Evolutionary conservation across 2,888 invertebrate genomes (phyloP).

Genomic region (Lasius fuliginosus): DNA sequence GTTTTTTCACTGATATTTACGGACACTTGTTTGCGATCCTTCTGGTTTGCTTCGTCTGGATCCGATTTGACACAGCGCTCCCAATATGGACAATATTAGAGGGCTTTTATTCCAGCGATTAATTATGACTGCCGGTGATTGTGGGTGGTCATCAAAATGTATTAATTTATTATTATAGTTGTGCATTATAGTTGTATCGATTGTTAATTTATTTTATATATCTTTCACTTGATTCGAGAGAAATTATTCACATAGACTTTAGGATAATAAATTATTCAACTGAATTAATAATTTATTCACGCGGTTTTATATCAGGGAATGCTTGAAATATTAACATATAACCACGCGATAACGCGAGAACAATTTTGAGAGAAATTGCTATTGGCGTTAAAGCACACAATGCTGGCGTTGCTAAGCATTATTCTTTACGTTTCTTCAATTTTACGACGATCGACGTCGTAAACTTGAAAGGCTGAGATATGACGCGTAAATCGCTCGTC

Average conservation of each 20-base stretch:
- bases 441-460: background rate
- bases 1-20: background rate
- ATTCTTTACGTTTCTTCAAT: background rate
- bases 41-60: background rate
- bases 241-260: background rate
- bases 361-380: background rate
- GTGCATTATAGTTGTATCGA: background rate
- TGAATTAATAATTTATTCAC: conserved; percentile 10
- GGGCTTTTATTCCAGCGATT: conserved; percentile 1
- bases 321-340: background rate
- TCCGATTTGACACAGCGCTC: background rate
- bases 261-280: background rate
- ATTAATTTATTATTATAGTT: background rate
- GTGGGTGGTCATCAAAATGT: background rate
- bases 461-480: background rate
- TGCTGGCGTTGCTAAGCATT: background rate
- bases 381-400: background rate
- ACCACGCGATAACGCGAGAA: background rate
- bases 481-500: background rate
- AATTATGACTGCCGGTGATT: background rate
- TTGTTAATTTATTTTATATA: conserved; percentile 2
- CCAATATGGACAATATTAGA: background rate
- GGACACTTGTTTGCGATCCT: background rate
- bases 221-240: background rate
- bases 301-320: background rate